These are phyloP conservation scores for Antennarius striatus DNA, from an alignment of 2,113 vertebrate species.

Conservation along the genomic window DNA sequence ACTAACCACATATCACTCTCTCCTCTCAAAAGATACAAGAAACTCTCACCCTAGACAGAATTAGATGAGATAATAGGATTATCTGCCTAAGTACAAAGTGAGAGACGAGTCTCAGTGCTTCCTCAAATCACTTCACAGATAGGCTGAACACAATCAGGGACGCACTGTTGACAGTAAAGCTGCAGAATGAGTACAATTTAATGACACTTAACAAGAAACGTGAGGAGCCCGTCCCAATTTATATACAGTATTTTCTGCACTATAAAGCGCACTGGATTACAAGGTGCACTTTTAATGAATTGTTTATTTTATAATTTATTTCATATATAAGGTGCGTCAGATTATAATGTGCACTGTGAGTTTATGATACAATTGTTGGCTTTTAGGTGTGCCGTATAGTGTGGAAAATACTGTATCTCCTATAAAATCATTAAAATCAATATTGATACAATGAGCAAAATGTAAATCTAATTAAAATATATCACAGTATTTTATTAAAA, in stretches of 20 bases:
- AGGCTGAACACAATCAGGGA: slow-evolving; percentile 12
- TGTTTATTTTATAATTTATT: too few species aligned
- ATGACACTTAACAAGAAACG: not conserved
- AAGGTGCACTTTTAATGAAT: too few species aligned
- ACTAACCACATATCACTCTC: slow-evolving; percentile 57
- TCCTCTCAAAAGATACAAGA: slow-evolving; percentile 57
- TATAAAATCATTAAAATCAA: not conserved
- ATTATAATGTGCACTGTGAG: too few species aligned
- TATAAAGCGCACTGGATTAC: too few species aligned
- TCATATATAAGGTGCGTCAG: too few species aligned
- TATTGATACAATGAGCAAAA: not conserved
- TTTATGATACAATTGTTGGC: too few species aligned
- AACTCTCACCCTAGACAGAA: slow-evolving; percentile 69
- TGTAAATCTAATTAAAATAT: not conserved
- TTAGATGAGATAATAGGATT: slow-evolving; percentile 79
- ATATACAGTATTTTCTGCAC: too few species aligned
- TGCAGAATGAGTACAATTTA: not conserved
- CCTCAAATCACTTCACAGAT: slow-evolving; percentile 35
- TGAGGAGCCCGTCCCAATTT: not conserved
- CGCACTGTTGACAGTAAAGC: slow-evolving; percentile 13
- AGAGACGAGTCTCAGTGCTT: slow-evolving; percentile 37
- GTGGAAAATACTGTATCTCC: too few species aligned
- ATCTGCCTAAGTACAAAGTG: slow-evolving; percentile 61
- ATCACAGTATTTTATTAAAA: not conserved
- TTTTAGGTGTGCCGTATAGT: too few species aligned